phyloP scores from a whole-genome alignment of 2,113 vertebrate species.

The Tragelaphus imberbis region DNA sequence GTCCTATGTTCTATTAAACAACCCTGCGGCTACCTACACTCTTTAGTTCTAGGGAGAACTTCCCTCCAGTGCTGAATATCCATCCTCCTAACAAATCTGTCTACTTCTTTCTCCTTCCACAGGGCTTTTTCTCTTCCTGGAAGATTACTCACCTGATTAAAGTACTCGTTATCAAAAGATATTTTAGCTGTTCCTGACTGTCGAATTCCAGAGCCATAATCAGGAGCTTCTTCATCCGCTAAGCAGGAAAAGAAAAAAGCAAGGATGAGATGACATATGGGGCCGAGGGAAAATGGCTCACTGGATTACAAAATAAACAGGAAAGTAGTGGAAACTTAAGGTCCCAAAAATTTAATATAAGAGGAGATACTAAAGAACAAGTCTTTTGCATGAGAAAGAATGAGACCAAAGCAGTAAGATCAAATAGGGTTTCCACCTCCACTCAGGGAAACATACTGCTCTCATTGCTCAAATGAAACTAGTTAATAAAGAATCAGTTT shows the following conservation, averaged over 20 bases:
- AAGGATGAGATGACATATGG: not conserved
- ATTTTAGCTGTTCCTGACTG: constrained; percentile 99
- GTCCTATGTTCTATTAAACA: not conserved
- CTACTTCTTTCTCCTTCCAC: not conserved
- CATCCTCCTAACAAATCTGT: not conserved
- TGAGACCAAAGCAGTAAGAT: not conserved
- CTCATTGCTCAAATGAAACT: not conserved
- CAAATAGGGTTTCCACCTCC: not conserved
- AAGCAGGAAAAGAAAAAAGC: not conserved
- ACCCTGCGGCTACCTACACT: not conserved
- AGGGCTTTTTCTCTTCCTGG: not conserved
- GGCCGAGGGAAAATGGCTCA: no score
- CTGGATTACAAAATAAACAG: not conserved
- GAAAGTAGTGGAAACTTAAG: not conserved
- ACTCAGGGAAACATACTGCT: not conserved
- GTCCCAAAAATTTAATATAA: not conserved
- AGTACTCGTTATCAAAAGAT: constrained; percentile 97
- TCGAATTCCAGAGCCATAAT: constrained; percentile 97
- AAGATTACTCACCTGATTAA: constrained; percentile 87
- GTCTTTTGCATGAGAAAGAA: not conserved
- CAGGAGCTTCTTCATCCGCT: constrained; percentile 98
- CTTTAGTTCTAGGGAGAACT: not conserved
- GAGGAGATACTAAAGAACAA: not conserved
- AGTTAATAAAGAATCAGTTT: not conserved
- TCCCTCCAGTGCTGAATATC: not conserved